A percentile compares a stretch with the other conserved stretches of the same genome.
phyloP scores from a whole-genome alignment of 1,140 invertebrate species.

The Brachionus asplanchnoidis region DNA sequence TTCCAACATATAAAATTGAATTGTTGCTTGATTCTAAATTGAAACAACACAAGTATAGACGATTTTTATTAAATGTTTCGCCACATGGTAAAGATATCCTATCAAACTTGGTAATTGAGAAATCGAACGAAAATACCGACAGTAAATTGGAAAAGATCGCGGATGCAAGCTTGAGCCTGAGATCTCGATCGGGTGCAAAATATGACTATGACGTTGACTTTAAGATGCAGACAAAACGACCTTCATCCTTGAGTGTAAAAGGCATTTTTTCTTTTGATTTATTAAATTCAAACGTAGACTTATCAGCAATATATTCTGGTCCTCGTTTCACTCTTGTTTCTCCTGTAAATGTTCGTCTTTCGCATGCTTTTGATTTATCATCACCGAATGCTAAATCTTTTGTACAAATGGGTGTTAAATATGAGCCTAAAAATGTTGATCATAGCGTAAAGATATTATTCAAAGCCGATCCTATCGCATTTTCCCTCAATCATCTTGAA shows the following conservation, averaged over 20 bases:
- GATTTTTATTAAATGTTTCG: background rate
- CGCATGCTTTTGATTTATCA: background rate
- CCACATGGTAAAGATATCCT: background rate
- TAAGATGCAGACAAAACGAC: background rate
- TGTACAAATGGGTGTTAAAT: background rate
- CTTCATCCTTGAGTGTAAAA: background rate
- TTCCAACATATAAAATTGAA: constrained; percentile 12
- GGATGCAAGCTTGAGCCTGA: background rate
- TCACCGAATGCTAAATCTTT: background rate
- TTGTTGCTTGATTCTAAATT: background rate
- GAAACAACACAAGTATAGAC: background rate
- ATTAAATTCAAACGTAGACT: constrained; percentile 22
- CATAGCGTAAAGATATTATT: background rate
- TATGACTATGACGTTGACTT: constrained; percentile 8
- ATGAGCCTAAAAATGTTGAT: background rate
- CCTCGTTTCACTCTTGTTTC: background rate
- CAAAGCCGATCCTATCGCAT: background rate
- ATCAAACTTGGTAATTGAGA: background rate
- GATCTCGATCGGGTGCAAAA: background rate
- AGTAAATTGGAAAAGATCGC: background rate
- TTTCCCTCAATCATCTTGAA: background rate
- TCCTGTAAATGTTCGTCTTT: background rate
- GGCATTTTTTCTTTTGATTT: background rate
- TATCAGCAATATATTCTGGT: background rate
- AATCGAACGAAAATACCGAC: background rate